A percentile compares a stretch with the other conserved stretches of the same genome.
These are phyloP conservation scores for Acrocephalus kingi DNA, from an alignment of 2,113 vertebrate genomes.

Conservation along the genomic window DNA sequence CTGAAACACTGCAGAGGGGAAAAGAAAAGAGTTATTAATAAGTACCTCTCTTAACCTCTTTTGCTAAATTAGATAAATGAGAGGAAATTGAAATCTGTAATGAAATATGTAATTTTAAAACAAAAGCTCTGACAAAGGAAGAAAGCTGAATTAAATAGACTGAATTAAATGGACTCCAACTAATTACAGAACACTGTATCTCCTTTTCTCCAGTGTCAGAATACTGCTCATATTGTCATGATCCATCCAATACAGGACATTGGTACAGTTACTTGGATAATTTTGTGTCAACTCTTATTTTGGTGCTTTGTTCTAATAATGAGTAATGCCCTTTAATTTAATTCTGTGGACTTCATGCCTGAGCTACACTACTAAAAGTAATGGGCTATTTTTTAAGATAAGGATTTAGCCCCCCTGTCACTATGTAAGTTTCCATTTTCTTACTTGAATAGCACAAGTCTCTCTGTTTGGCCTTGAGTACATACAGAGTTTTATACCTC, in stretches of 20 bases:
- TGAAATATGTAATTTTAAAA: not conserved
- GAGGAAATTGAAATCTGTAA: constrained; percentile 11
- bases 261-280: fast-evolving
- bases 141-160: not conserved
- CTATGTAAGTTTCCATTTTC: not conserved
- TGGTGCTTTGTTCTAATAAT: not conserved
- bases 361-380: not conserved
- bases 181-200: not conserved
- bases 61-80: constrained; percentile 24
- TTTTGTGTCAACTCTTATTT: not conserved
- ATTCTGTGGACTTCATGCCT: not conserved
- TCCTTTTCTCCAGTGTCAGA: not conserved
- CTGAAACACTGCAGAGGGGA: not conserved
- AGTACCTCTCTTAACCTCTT: constrained; percentile 12
- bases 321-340: not conserved
- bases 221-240: not conserved
- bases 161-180: not conserved
- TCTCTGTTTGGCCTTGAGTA: not conserved
- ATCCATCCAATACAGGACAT: not conserved
- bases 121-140: not conserved
- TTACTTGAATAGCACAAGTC: not conserved
- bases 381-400: not conserved
- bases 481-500: not conserved
- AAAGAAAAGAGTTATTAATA: not conserved
- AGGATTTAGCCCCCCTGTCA: not conserved